phyloP scores from a whole-genome alignment of 1,140 invertebrate genomes.

The Nilaparvata lugens region DNA sequence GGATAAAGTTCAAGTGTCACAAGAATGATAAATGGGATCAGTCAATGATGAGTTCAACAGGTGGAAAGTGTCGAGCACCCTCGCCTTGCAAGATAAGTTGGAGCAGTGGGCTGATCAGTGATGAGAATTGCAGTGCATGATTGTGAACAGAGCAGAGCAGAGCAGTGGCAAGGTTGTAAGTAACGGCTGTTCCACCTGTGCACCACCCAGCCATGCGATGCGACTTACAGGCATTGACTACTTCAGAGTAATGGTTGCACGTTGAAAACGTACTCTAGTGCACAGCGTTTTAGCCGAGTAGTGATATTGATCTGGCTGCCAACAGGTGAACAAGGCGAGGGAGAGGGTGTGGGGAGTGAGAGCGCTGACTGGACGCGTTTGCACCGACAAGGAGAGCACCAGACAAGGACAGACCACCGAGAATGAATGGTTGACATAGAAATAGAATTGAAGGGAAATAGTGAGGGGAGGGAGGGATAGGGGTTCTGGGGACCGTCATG shows the following conservation, averaged over 20 bases:
- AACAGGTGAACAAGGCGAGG: slow-evolving; percentile 4
- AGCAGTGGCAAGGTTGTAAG: too few relatives aligned
- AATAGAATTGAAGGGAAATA: not conserved
- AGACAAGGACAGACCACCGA: not conserved
- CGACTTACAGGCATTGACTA: not conserved
- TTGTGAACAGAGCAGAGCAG: too few relatives aligned
- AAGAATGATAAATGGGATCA: too few relatives aligned
- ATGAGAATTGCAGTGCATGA: too few relatives aligned
- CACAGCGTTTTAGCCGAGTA: not conserved
- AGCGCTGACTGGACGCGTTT: not conserved
- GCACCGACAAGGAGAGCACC: not conserved
- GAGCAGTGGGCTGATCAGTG: too few relatives aligned
- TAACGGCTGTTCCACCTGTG: too few relatives aligned
- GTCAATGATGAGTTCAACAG: too few relatives aligned
- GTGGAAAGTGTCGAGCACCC: too few relatives aligned
- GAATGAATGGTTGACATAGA: not conserved
- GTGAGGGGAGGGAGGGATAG: not conserved
- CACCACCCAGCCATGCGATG: too few relatives aligned
- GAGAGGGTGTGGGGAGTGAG: slow-evolving; percentile 9
- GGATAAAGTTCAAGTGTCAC: too few relatives aligned
- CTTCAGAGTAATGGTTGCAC: not conserved
- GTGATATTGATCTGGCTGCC: not conserved
- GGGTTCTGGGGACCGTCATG: too few relatives aligned
- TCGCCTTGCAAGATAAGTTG: too few relatives aligned
- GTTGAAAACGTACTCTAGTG: slow-evolving; percentile 4